These are phyloP conservation scores for Operophtera brumata DNA, from an alignment of 2,888 invertebrate species.

Conservation along the genomic window DNA sequence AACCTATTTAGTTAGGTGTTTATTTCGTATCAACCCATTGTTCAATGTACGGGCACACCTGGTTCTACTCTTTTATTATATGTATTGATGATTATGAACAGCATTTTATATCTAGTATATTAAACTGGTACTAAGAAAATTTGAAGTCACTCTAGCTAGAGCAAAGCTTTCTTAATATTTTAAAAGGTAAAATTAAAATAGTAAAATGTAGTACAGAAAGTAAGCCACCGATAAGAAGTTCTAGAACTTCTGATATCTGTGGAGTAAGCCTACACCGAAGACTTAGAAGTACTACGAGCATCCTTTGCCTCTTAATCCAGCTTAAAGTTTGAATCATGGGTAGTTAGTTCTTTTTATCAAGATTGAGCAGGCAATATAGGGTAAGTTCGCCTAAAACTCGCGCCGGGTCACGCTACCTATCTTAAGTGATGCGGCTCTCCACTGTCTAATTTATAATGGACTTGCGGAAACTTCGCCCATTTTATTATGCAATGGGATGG, in stretches of 20 bases:
- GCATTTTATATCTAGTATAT: too few species aligned
- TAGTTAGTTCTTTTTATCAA: conserved; percentile 79
- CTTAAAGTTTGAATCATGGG: conserved; percentile 72
- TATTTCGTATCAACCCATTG: too few species aligned
- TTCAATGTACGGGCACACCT: too few species aligned
- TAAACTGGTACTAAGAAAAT: too few species aligned
- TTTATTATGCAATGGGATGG: conserved; percentile 80
- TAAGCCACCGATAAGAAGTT: too few species aligned
- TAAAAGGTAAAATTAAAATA: neutral
- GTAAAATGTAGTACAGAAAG: too few species aligned
- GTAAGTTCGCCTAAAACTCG: conserved; percentile 73
- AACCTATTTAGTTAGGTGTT: too few species aligned
- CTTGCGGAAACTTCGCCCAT: conserved; percentile 79
- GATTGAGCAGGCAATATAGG: conserved; percentile 71
- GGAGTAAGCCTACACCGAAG: conserved; percentile 37
- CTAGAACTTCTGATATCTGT: too few species aligned
- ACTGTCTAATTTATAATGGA: conserved; percentile 81
- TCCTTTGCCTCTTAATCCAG: conserved; percentile 58
- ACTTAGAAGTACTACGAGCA: conserved; percentile 33
- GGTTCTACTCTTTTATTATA: too few species aligned
- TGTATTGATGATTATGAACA: too few species aligned
- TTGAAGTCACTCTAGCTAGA: neutral
- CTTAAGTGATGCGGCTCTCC: conserved; percentile 79
- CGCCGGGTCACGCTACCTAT: conserved; percentile 79
- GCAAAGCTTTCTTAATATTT: neutral